Evolutionary conservation across 2,888 invertebrate species (phyloP).

Genomic region (Papilio demoleus): DNA sequence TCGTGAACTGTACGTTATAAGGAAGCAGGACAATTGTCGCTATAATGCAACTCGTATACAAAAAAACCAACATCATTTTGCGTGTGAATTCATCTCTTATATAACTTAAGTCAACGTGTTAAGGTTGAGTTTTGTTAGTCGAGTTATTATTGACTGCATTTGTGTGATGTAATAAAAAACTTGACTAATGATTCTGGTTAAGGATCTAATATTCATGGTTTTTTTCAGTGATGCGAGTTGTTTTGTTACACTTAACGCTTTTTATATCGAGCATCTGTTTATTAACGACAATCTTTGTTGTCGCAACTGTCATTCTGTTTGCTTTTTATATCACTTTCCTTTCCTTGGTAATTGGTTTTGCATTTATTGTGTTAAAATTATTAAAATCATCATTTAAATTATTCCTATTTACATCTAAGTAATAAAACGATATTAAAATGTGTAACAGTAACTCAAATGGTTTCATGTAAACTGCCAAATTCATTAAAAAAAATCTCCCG

Average conservation of each 20-base stretch:
- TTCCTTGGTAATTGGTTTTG: slow-evolving; percentile 38
- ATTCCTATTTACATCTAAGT: no score
- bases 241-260: slow-evolving; percentile 82
- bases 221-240: slow-evolving; percentile 67
- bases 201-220: slow-evolving; percentile 80
- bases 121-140: slow-evolving; percentile 50
- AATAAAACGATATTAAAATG: no score
- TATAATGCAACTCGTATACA: slow-evolving; percentile 64
- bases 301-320: slow-evolving; percentile 48
- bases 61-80: slow-evolving; percentile 51
- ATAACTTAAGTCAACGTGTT: slow-evolving; percentile 45
- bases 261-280: slow-evolving; percentile 76
- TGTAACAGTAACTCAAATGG: no score
- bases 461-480: no score
- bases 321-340: slow-evolving; percentile 46
- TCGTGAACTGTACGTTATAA: slow-evolving; percentile 68
- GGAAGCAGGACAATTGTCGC: slow-evolving; percentile 71
- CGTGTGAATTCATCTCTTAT: slow-evolving; percentile 31
- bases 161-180: slow-evolving; percentile 63
- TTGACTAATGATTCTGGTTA: slow-evolving; percentile 83
- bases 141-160: slow-evolving; percentile 3
- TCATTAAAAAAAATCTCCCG: no score
- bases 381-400: no score
- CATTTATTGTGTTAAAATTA: background rate
- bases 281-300: slow-evolving; percentile 64